Evolutionary conservation across 2,888 invertebrate species (phyloP).

Genomic region (Nephrotoma guestfalica): DNA sequence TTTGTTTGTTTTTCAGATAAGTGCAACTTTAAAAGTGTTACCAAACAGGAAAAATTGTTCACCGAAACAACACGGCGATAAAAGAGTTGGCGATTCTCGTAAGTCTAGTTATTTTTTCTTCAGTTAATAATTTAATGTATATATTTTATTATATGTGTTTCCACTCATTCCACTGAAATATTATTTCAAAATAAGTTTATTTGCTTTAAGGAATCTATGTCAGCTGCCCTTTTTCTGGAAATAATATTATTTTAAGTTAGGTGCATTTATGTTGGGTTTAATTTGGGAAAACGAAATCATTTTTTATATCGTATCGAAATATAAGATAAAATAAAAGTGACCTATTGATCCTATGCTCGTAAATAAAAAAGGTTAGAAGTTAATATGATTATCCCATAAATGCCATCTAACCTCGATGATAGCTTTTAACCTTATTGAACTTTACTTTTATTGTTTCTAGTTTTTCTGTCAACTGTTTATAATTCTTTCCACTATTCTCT

Average conservation of each 20-base stretch:
- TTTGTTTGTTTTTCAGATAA: slow-evolving; percentile 23
- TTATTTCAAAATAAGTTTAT: not conserved
- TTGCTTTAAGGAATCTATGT: not conserved
- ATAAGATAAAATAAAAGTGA: not conserved
- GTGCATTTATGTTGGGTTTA: not conserved
- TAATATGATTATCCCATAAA: not conserved
- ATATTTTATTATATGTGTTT: not conserved
- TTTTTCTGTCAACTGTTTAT: not conserved
- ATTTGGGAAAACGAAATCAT: not conserved
- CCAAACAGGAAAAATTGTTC: slow-evolving; percentile 48
- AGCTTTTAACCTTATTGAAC: not conserved
- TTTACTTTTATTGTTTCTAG: not conserved
- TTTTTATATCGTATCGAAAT: not conserved
- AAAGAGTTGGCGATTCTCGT: slow-evolving; percentile 26
- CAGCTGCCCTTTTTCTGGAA: not conserved
- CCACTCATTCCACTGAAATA: not conserved
- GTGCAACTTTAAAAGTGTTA: slow-evolving; percentile 32
- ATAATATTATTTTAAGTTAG: not conserved
- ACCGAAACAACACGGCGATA: slow-evolving; percentile 38
- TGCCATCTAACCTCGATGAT: not conserved
- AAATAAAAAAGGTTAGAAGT: not conserved
- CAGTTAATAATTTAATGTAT: not conserved
- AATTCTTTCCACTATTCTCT: not conserved
- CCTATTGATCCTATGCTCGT: not conserved
- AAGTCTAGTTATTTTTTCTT: slow-evolving; percentile 16